Evolutionary conservation across 2,888 invertebrate genomes (phyloP).

Genomic region (Caenorhabditis plicata): DNA sequence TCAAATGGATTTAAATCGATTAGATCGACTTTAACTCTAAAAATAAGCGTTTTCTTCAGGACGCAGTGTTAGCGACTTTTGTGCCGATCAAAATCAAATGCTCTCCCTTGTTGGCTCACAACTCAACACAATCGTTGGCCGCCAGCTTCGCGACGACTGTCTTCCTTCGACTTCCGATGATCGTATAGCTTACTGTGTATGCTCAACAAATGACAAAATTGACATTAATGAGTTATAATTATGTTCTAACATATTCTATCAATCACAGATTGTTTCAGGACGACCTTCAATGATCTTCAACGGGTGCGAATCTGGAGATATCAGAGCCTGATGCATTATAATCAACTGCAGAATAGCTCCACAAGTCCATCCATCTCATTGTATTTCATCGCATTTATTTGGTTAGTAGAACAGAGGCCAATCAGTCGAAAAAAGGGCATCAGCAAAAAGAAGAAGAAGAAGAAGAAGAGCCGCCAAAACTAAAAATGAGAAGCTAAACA

Average conservation of each 20-base stretch:
- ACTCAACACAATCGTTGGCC: constrained; percentile 24
- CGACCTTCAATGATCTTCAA: constrained; percentile 22
- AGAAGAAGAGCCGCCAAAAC: no score
- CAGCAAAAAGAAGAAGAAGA: no score
- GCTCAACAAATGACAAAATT: no score
- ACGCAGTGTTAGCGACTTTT: constrained; percentile 32
- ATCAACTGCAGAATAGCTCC: constrained; percentile 22
- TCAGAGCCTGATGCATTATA: constrained; percentile 35
- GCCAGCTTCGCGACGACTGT: constrained; percentile 38
- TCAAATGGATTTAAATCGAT: not conserved
- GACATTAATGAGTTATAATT: no score
- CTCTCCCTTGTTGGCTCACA: constrained; percentile 36
- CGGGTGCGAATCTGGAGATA: constrained; percentile 48
- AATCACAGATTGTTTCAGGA: no score
- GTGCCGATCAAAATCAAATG: constrained; percentile 32
- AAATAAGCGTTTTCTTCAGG: not conserved
- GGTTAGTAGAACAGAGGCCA: no score
- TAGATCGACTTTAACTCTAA: not conserved
- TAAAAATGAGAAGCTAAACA: no score
- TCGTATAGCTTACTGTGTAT: constrained; percentile 40
- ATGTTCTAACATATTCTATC: no score
- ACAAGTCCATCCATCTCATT: no score
- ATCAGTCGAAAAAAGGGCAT: no score
- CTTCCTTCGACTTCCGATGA: constrained; percentile 32
- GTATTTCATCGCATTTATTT: no score